Percentiles rank a stretch among this genome's conserved stretches.
Conservation (phyloP, 2,113 vertebrate species). For the Bubo scandiacus region DNA sequence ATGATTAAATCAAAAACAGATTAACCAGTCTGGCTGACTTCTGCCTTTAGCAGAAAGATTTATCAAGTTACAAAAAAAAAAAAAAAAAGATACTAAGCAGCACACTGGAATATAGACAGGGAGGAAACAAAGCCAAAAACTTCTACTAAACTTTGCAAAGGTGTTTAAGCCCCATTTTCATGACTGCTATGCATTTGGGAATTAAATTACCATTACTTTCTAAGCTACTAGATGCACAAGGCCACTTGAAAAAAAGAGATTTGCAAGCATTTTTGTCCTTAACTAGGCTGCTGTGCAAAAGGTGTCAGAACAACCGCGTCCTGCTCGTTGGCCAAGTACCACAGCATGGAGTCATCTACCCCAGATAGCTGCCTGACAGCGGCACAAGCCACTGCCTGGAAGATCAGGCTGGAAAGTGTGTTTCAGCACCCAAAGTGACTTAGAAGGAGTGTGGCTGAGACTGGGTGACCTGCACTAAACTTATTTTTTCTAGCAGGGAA, state of each 20-base stretch:
- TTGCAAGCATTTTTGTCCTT: background rate
- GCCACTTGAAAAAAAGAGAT: background rate
- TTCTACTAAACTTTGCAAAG: background rate
- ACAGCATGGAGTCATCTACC: accelerated
- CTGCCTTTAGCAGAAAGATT: constrained; percentile 53
- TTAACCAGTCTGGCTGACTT: constrained; percentile 62
- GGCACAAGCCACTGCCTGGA: background rate
- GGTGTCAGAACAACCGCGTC: background rate
- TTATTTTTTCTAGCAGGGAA: background rate
- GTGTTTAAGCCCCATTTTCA: background rate
- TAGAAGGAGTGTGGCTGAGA: background rate
- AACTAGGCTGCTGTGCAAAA: background rate
- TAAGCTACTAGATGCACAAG: background rate
- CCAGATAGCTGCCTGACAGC: background rate
- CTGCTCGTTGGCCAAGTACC: background rate
- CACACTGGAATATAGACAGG: background rate
- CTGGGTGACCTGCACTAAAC: background rate
- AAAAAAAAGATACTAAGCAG: constrained; percentile 2
- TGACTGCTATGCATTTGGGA: background rate
- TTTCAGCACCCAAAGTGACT: background rate
- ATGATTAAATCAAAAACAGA: constrained; percentile 69
- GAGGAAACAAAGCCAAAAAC: background rate
- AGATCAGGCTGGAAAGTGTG: background rate
- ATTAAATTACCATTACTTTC: background rate
- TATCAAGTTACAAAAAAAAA: background rate